Evolutionary conservation across 2,113 vertebrate genomes (phyloP).

Genomic region (Neodontobutis hainanensis): DNA sequence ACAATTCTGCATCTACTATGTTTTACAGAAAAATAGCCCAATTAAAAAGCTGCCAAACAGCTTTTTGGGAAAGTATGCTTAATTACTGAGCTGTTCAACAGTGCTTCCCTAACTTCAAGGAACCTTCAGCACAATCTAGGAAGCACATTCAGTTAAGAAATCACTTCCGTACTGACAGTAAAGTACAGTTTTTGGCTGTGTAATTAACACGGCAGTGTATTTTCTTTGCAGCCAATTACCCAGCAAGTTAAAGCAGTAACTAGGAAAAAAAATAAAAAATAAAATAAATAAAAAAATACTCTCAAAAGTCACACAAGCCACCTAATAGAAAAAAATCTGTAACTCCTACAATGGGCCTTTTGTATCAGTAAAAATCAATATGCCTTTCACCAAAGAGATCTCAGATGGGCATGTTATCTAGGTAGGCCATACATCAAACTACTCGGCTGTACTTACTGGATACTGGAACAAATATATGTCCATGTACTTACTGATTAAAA

Average conservation of each 20-base stretch:
- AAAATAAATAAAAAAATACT: constrained; percentile 20
- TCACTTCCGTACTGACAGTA: constrained; percentile 37
- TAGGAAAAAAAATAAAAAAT: background rate
- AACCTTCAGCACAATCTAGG: constrained; percentile 27
- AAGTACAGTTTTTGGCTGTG: background rate
- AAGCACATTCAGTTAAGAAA: constrained; percentile 20
- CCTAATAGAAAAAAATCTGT: constrained; percentile 60
- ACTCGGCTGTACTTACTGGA: constrained; percentile 2
- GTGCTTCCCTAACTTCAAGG: constrained; percentile 19
- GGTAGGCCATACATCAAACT: constrained; percentile 35
- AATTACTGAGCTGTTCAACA: constrained; percentile 38
- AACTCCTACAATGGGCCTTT: constrained; percentile 41
- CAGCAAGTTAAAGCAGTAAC: constrained; percentile 11
- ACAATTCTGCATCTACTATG: constrained; percentile 18
- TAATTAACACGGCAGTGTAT: constrained; percentile 50
- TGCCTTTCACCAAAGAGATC: constrained; percentile 28
- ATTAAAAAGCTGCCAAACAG: constrained; percentile 58
- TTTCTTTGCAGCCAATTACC: constrained; percentile 40
- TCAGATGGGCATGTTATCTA: constrained; percentile 26
- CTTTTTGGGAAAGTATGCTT: constrained; percentile 33
- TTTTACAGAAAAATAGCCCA: constrained; percentile 33
- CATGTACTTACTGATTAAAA: constrained; percentile 42
- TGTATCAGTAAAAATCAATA: constrained; percentile 67
- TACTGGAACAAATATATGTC: constrained; percentile 6
- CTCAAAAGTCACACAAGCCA: constrained; percentile 46